Evolutionary conservation across 2,797 vertebrate species (phyloP).

Genomic region (Microctenopoma stevenorrisi): DNA sequence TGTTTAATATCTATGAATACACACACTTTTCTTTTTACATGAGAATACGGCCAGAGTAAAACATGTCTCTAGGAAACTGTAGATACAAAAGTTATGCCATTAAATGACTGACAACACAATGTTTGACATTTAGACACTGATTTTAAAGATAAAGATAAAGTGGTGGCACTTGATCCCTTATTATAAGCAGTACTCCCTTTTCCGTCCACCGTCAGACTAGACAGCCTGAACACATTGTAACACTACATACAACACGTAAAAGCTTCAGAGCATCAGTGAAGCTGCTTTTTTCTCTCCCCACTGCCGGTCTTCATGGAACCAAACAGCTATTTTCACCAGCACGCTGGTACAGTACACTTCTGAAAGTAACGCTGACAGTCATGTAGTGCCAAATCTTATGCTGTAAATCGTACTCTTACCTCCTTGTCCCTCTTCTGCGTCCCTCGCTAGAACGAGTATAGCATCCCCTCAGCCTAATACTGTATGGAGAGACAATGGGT

Average conservation of each 20-base stretch:
- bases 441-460: conserved; percentile 71
- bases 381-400: conserved; percentile 40
- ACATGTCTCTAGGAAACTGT: conserved; percentile 9
- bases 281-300: conserved; percentile 22
- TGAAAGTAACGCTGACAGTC: conserved; percentile 45
- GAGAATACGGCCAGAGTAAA: not conserved
- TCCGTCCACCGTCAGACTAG: conserved; percentile 34
- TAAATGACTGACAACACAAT: conserved; percentile 19
- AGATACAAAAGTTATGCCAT: conserved; percentile 11
- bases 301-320: conserved; percentile 48
- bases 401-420: conserved; percentile 79
- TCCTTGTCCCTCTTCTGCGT: conserved; percentile 63
- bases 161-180: conserved; percentile 18
- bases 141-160: conserved; percentile 17
- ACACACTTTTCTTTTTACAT: conserved; percentile 15
- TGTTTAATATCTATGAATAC: conserved; percentile 17
- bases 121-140: conserved; percentile 22
- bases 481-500: conserved; percentile 83
- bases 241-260: conserved; percentile 55
- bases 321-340: conserved; percentile 32
- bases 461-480: conserved; percentile 78
- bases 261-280: conserved; percentile 52
- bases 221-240: conserved; percentile 46
- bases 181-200: conserved; percentile 17
- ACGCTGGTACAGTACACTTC: conserved; percentile 18